These are phyloP conservation scores for Cnemophilus loriae DNA, from an alignment of 2,113 vertebrate genomes.

Conservation along the genomic window DNA sequence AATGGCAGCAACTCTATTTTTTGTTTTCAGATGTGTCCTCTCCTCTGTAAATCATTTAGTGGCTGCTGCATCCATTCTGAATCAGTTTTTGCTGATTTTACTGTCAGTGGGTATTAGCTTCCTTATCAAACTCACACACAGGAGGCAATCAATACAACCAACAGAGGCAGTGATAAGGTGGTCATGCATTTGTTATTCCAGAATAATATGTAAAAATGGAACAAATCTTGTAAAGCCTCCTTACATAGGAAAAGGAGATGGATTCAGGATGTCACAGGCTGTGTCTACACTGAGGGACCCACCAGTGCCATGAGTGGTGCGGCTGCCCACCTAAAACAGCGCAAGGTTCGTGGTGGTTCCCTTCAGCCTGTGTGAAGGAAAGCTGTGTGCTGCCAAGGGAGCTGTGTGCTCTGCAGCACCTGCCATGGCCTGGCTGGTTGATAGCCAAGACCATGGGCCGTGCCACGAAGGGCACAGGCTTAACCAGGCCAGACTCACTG, in stretches of 20 bases:
- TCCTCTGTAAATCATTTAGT: neutral
- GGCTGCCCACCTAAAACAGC: neutral
- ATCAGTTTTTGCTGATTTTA: neutral
- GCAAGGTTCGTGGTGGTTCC: fast-evolving
- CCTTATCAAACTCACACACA: neutral
- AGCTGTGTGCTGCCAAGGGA: neutral
- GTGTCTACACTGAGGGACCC: neutral
- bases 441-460: neutral
- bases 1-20: neutral
- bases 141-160: neutral
- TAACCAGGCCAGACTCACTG: neutral
- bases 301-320: neutral
- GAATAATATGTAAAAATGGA: neutral
- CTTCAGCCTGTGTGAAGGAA: neutral
- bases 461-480: neutral
- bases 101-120: neutral
- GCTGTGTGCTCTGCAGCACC: neutral
- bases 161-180: neutral
- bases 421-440: neutral
- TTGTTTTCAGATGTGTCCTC: neutral
- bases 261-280: neutral
- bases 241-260: neutral
- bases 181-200: neutral
- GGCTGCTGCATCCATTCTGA: neutral
- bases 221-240: neutral